phyloP scores from a whole-genome alignment of 2,888 invertebrate genomes.

The Tribolium freemani region DNA sequence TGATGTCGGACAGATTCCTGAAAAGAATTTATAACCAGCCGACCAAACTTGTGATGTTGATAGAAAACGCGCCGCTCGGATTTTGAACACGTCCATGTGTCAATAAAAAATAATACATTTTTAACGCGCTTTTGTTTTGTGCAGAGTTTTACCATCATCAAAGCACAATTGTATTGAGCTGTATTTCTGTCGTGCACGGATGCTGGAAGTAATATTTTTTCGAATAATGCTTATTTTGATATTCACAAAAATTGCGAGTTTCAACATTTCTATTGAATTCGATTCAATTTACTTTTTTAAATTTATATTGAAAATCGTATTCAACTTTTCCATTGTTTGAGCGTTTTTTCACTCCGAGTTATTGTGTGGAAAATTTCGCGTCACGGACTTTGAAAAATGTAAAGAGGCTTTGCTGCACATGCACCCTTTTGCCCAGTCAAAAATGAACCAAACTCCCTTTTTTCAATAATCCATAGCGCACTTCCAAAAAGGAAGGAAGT shows the following conservation, averaged over 20 bases:
- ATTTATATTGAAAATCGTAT: slow-evolving; percentile 39
- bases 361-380: slow-evolving; percentile 35
- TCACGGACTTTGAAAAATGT: slow-evolving; percentile 12
- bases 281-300: slow-evolving; percentile 40
- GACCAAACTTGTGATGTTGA: slow-evolving; percentile 11
- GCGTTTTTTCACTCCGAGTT: slow-evolving; percentile 30
- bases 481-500: no score
- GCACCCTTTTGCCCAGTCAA: neutral
- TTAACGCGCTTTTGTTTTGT: slow-evolving; percentile 40
- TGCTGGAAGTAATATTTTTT: slow-evolving; percentile 43
- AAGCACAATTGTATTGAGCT: slow-evolving; percentile 41
- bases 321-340: slow-evolving; percentile 41
- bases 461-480: no score
- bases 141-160: slow-evolving; percentile 38
- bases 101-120: slow-evolving; percentile 40
- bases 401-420: neutral
- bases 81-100: slow-evolving; percentile 33
- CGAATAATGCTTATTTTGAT: slow-evolving; percentile 43
- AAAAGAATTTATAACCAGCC: slow-evolving; percentile 36
- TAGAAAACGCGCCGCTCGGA: slow-evolving; percentile 10
- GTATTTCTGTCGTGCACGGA: slow-evolving; percentile 44
- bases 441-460: no score
- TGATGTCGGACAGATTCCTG: slow-evolving; percentile 49
- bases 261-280: slow-evolving; percentile 35
- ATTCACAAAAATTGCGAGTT: slow-evolving; percentile 40